Conservation (phyloP, 2,113 vertebrate species). For the Pterophyllum scalare region DNA sequence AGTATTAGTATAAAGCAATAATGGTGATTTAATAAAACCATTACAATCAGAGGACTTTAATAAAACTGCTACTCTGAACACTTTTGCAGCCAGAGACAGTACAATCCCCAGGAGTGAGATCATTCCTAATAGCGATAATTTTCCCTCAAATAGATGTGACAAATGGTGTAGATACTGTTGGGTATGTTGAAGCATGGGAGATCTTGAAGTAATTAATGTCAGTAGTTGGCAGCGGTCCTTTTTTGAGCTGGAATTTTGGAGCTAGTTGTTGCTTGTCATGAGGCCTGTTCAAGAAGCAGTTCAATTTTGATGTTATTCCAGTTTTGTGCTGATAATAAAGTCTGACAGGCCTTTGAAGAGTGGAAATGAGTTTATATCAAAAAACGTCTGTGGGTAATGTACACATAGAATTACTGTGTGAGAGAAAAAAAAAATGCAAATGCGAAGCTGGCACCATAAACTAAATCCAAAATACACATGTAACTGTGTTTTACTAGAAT, state of each 20-base stretch:
- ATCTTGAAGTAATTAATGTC: slow-evolving; percentile 74
- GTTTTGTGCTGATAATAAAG: slow-evolving; percentile 43
- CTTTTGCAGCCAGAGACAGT: background rate
- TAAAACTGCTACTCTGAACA: slow-evolving; percentile 13
- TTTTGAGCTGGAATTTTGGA: slow-evolving; percentile 62
- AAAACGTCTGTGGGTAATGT: slow-evolving; percentile 7
- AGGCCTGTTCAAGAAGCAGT: slow-evolving; percentile 58
- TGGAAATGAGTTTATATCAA: slow-evolving; percentile 38
- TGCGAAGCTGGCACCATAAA: background rate
- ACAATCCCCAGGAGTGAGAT: slow-evolving; percentile 9
- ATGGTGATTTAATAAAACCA: slow-evolving; percentile 26
- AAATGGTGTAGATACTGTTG: slow-evolving; percentile 40
- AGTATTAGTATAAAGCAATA: background rate
- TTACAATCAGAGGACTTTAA: background rate
- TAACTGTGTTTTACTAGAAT: slow-evolving; percentile 10
- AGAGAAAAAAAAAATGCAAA: background rate
- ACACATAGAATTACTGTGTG: slow-evolving; percentile 8
- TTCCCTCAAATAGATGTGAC: slow-evolving; percentile 41
- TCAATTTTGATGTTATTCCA: slow-evolving; percentile 54
- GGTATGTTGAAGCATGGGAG: slow-evolving; percentile 29
- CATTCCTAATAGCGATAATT: slow-evolving; percentile 24
- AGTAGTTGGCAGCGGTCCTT: slow-evolving; percentile 56
- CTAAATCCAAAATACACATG: background rate
- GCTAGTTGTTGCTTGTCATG: slow-evolving; percentile 70
- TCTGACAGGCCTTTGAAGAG: slow-evolving; percentile 56